Conservation (phyloP, 2,888 invertebrate genomes). For the Standfussiana lucernea region DNA sequence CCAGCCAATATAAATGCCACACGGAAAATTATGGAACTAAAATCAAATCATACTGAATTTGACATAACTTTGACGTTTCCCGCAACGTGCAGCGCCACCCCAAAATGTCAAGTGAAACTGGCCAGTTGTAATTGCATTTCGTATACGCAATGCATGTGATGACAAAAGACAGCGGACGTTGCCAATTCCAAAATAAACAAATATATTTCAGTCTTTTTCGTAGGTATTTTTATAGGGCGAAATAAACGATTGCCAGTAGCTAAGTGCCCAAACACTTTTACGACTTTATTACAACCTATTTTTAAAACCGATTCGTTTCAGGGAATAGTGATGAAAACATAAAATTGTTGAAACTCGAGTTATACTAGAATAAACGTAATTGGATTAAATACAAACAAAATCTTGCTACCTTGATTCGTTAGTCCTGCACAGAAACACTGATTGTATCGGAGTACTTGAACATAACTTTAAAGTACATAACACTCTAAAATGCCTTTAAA, state of each 20-base stretch:
- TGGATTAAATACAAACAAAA: neutral
- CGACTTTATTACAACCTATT: no score
- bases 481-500: neutral
- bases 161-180: constrained; percentile 28
- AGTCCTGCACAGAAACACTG: neutral
- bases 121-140: neutral
- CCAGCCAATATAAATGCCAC: no score
- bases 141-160: constrained; percentile 22
- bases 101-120: neutral
- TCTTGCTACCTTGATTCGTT: neutral
- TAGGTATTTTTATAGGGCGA: neutral
- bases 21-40: no score
- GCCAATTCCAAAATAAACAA: constrained; percentile 44
- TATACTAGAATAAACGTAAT: no score
- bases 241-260: constrained; percentile 13
- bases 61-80: neutral
- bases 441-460: neutral
- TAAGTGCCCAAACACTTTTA: neutral
- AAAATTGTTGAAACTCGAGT: no score
- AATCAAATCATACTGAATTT: neutral
- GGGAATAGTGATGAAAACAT: no score
- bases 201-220: constrained; percentile 23
- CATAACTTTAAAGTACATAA: neutral
- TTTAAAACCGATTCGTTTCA: neutral
- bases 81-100: neutral